Conservation (phyloP, 2,888 invertebrate genomes). For the Lottia scabra region DNA sequence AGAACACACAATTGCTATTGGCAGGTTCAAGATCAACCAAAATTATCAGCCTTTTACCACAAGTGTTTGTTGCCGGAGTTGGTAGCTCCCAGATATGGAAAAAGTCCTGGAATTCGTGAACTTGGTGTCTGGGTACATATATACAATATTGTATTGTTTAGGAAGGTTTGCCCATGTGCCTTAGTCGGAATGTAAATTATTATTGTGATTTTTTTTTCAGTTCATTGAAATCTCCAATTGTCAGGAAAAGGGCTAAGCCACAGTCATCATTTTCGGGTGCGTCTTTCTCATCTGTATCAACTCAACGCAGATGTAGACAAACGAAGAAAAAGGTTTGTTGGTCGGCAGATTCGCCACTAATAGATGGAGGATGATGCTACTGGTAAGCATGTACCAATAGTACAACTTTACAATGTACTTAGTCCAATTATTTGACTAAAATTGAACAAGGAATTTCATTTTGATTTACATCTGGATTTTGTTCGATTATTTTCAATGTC, state of each 20-base stretch:
- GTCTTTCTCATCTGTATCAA: no score
- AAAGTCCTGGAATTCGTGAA: slow-evolving; percentile 18
- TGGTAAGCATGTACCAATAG: neutral
- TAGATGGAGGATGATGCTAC: neutral
- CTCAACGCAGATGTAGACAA: no score
- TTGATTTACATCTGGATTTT: no score
- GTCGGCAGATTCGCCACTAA: neutral
- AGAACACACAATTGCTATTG: neutral
- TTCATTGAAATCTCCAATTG: no score
- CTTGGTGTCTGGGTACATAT: neutral
- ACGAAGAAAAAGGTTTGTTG: no score
- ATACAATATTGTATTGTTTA: neutral
- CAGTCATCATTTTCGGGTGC: no score
- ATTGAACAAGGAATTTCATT: no score
- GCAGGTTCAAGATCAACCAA: slow-evolving; percentile 9
- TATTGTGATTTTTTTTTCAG: neutral
- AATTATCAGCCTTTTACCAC: slow-evolving; percentile 16
- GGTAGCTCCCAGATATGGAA: slow-evolving; percentile 24
- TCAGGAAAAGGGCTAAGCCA: no score
- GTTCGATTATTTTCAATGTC: no score
- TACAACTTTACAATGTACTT: neutral
- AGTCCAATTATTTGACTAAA: no score
- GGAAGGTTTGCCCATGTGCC: no score
- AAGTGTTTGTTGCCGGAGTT: slow-evolving; percentile 23
- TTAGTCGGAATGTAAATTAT: neutral